Conservation (phyloP, 2,888 invertebrate genomes). For the Calliscelio sp. region DNA sequence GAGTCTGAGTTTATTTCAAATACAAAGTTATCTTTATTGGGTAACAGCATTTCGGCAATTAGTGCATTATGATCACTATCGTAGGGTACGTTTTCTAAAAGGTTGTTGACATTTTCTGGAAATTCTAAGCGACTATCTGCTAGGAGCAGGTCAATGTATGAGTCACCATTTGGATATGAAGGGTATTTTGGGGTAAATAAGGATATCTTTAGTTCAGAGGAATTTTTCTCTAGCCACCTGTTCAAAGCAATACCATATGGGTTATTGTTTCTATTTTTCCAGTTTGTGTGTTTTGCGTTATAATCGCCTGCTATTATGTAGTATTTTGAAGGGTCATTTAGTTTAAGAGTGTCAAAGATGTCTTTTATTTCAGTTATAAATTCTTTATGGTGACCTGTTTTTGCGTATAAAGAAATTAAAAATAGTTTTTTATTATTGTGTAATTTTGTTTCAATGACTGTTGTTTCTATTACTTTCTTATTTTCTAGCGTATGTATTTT, state of each 20-base stretch:
- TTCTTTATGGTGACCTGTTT: slow-evolving; percentile 25
- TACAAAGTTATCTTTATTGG: too few species aligned
- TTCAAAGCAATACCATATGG: slow-evolving; percentile 13
- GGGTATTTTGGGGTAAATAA: slow-evolving; percentile 43
- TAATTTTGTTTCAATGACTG: slow-evolving; percentile 56
- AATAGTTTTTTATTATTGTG: slow-evolving; percentile 48
- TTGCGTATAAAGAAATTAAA: slow-evolving; percentile 64
- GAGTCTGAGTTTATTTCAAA: too few species aligned
- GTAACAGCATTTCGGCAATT: too few species aligned
- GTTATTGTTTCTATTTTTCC: slow-evolving; percentile 50
- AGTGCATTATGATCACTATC: slow-evolving; percentile 31
- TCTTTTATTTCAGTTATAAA: slow-evolving; percentile 49
- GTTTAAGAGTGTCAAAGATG: slow-evolving; percentile 31
- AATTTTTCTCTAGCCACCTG: slow-evolving; percentile 41
- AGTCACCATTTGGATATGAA: slow-evolving; percentile 43
- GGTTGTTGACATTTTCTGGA: not conserved
- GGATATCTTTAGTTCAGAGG: slow-evolving; percentile 7
- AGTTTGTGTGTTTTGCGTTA: slow-evolving; percentile 65
- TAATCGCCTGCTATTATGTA: slow-evolving; percentile 68
- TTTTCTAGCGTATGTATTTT: slow-evolving; percentile 1
- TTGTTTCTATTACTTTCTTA: slow-evolving; percentile 48
- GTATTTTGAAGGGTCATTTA: slow-evolving; percentile 42
- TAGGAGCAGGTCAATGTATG: slow-evolving; percentile 57
- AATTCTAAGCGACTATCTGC: slow-evolving; percentile 55
- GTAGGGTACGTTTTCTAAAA: slow-evolving; percentile 19